Conservation (phyloP, 2,888 invertebrate genomes). For the Anorthoa munda region DNA sequence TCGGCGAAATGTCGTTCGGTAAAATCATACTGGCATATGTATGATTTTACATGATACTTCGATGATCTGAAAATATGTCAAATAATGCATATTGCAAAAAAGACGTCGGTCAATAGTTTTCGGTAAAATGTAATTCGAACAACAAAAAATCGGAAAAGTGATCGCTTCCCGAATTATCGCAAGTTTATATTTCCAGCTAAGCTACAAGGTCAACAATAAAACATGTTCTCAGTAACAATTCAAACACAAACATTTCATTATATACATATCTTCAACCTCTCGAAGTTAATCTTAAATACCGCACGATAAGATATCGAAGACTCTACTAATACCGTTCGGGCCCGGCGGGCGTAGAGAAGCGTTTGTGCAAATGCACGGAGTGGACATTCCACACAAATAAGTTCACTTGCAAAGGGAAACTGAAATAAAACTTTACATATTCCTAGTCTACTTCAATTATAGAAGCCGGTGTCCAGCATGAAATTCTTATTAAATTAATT, state of each 20-base stretch:
- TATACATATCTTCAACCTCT: not conserved
- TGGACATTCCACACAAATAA: slow-evolving; percentile 78
- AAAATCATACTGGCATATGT: too few relatives aligned
- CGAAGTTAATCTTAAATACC: slow-evolving; percentile 15
- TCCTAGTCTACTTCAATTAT: slow-evolving; percentile 77
- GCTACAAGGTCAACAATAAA: not conserved
- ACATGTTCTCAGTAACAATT: not conserved
- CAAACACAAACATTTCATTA: slow-evolving; percentile 2
- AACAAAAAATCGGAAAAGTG: too few relatives aligned
- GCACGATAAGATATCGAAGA: slow-evolving; percentile 58
- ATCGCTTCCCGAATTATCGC: too few relatives aligned
- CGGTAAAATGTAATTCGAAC: too few relatives aligned
- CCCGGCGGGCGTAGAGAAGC: slow-evolving; percentile 58
- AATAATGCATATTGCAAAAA: too few relatives aligned
- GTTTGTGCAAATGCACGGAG: slow-evolving; percentile 68
- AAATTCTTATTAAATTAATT: slow-evolving; percentile 73
- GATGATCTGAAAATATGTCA: too few relatives aligned
- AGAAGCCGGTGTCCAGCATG: slow-evolving; percentile 55
- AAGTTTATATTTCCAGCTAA: not conserved
- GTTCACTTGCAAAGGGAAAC: slow-evolving; percentile 71
- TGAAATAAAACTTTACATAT: slow-evolving; percentile 79
- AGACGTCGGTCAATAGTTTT: too few relatives aligned
- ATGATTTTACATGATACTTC: too few relatives aligned
- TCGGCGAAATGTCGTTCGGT: too few relatives aligned
- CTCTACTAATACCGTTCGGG: slow-evolving; percentile 56